Percentiles rank a stretch among this genome's conserved stretches.
Conservation (phyloP, 2,113 vertebrate genomes). For the Oenanthe melanoleuca region DNA sequence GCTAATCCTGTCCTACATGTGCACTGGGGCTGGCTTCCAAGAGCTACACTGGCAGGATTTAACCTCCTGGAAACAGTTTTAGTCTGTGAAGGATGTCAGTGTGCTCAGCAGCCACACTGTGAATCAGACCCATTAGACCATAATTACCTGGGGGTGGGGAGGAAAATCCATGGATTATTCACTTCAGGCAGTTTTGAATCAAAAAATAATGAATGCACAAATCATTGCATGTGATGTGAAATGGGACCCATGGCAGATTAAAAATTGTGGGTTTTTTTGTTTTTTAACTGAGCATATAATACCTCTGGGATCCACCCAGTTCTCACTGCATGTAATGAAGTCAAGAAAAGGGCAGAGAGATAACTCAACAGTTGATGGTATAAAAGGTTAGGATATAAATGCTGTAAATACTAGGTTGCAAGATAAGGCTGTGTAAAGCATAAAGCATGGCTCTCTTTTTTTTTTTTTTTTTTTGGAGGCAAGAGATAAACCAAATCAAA, state of each 20-base stretch:
- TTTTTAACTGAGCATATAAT: neutral
- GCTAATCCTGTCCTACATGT: neutral
- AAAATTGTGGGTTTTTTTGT: neutral
- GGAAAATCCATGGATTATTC: neutral
- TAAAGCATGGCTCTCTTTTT: neutral
- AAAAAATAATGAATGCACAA: neutral
- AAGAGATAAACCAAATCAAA: neutral
- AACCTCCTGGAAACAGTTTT: neutral
- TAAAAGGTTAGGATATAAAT: constrained; percentile 4
- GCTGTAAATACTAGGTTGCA: neutral
- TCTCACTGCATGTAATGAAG: neutral
- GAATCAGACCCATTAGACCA: neutral
- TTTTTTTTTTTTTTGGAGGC: neutral
- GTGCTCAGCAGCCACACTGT: neutral
- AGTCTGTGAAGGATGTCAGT: neutral
- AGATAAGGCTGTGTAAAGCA: neutral
- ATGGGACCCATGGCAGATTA: neutral
- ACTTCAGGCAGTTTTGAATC: neutral
- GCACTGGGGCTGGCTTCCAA: neutral
- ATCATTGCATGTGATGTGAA: neutral
- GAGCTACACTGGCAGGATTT: neutral
- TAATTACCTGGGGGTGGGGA: neutral
- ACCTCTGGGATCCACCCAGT: neutral
- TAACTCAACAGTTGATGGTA: neutral
- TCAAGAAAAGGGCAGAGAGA: neutral